These are phyloP conservation scores for Hydriomena furcata DNA, from an alignment of 2,888 invertebrate genomes.

Conservation along the genomic window DNA sequence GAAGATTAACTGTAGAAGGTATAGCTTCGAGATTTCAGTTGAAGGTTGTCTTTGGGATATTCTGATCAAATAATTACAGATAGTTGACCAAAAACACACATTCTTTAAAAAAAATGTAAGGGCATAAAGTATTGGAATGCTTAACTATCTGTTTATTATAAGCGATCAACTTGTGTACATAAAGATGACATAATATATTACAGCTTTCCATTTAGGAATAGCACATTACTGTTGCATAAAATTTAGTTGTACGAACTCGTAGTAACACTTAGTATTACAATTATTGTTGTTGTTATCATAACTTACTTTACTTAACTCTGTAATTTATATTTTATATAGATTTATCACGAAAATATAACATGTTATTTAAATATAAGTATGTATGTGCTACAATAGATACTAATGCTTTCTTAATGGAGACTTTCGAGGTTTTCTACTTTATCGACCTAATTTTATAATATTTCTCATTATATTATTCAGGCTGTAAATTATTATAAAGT, in stretches of 20 bases:
- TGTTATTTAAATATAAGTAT: slow-evolving; percentile 44
- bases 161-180: slow-evolving; percentile 3
- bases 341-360: slow-evolving; percentile 48
- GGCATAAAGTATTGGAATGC: slow-evolving; percentile 4
- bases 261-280: slow-evolving; percentile 57
- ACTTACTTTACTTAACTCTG: slow-evolving; percentile 54
- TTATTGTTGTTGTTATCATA: slow-evolving; percentile 58
- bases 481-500: slow-evolving; percentile 37
- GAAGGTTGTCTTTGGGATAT: slow-evolving; percentile 31
- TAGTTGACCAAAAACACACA: slow-evolving; percentile 25
- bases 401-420: slow-evolving; percentile 57
- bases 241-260: slow-evolving; percentile 53
- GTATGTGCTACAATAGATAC: slow-evolving; percentile 35
- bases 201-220: slow-evolving; percentile 44
- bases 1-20: slow-evolving; percentile 77
- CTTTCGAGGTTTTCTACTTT: slow-evolving; percentile 41
- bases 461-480: slow-evolving; percentile 38
- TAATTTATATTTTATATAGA: slow-evolving; percentile 52
- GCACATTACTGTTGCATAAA: slow-evolving; percentile 54
- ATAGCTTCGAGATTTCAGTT: slow-evolving; percentile 46
- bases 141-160: slow-evolving; percentile 24
- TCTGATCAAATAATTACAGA: slow-evolving; percentile 30
- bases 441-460: slow-evolving; percentile 43
- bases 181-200: slow-evolving; percentile 32
- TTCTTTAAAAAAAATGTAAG: background rate